phyloP scores from a whole-genome alignment of 2,888 invertebrate genomes.

The Cyaniris semiargus region DNA sequence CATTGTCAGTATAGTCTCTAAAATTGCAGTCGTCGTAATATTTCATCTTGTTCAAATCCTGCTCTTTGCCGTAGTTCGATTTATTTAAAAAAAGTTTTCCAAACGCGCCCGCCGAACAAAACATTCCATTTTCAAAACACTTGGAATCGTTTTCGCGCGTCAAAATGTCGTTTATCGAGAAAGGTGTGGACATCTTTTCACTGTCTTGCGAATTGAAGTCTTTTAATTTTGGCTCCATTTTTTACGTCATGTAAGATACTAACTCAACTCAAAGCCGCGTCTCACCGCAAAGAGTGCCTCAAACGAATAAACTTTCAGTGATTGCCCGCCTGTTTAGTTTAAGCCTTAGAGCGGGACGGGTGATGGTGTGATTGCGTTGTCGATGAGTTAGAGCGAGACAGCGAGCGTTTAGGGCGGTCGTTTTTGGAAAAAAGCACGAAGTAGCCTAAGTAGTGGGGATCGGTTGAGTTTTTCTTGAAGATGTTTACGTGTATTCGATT shows the following conservation, averaged over 20 bases:
- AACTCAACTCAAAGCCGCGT: constrained; percentile 55
- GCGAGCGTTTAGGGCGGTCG: constrained; percentile 58
- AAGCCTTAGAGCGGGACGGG: constrained; percentile 70
- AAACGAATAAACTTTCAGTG: constrained; percentile 78
- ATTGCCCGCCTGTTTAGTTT: constrained; percentile 72
- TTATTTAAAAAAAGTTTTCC: constrained; percentile 65
- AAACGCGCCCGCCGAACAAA: constrained; percentile 61
- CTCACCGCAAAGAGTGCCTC: constrained; percentile 75
- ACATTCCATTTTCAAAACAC: constrained; percentile 71
- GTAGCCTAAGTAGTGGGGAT: constrained; percentile 79
- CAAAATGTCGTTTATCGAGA: constrained; percentile 87
- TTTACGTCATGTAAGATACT: constrained; percentile 55
- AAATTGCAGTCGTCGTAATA: constrained; percentile 69
- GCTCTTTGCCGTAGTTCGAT: constrained; percentile 53
- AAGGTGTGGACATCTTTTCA: constrained; percentile 82
- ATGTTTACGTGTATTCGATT: constrained; percentile 78
- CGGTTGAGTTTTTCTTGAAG: constrained; percentile 79
- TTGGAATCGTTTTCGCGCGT: constrained; percentile 78
- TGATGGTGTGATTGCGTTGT: constrained; percentile 37
- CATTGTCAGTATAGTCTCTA: constrained; percentile 67
- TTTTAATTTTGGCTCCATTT: constrained; percentile 73
- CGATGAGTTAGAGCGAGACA: constrained; percentile 52
- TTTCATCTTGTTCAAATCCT: constrained; percentile 67
- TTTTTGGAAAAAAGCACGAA: constrained; percentile 75
- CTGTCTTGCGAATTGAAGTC: constrained; percentile 66